Evolutionary conservation across 2,113 vertebrate genomes (phyloP), one percentile per base, ranked within the genome.

Genomic region (Odontesthes bonariensis): DNA sequence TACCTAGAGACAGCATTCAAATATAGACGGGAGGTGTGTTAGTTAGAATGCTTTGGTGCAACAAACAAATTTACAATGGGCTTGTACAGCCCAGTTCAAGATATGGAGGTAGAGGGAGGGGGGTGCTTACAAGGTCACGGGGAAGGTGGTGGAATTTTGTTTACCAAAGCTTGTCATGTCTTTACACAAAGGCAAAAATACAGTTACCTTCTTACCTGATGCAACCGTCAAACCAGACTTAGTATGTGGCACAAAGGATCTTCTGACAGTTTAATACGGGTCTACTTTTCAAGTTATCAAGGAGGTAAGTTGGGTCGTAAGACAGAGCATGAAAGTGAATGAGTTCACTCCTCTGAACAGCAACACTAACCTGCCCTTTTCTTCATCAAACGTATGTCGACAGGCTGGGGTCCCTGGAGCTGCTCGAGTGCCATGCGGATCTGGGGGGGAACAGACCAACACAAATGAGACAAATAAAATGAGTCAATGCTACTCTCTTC

Each of bases 1-100:
- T 96, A 99, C 98, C 98, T 99, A 99, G 98, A 99, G 97, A 98
- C 97, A 98, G 98, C 98, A 99, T 99, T 99, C 98, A 99, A 96
- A 99, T 99, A 99, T 99, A 99, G 97, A 99, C 97, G 98, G 97
- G 97, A 98, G 96, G 98, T 88, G 97, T 97, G 97, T 98, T 98
- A 98, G 97, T 98, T 94, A 97, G 95, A 89, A 95, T 96, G 96
- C 96, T 95, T 96, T 96, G 95, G 95, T 92, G 96, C 85, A 96
- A 96, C 96, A 96, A 95, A 86, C 95, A 97, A 97, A 96, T 96
- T 98, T 92, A 94, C 88, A 94, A 96, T 95, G 95, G 96, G 96
- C 95, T 96, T 79, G 95, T 95, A 95, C 93, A 94, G 95, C 95
- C 67, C 77, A 70, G 22, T 54, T 78, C 92, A 91, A 95, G 93